phyloP scores from a whole-genome alignment of 2,113 vertebrate genomes.

The Macrotus californicus region DNA sequence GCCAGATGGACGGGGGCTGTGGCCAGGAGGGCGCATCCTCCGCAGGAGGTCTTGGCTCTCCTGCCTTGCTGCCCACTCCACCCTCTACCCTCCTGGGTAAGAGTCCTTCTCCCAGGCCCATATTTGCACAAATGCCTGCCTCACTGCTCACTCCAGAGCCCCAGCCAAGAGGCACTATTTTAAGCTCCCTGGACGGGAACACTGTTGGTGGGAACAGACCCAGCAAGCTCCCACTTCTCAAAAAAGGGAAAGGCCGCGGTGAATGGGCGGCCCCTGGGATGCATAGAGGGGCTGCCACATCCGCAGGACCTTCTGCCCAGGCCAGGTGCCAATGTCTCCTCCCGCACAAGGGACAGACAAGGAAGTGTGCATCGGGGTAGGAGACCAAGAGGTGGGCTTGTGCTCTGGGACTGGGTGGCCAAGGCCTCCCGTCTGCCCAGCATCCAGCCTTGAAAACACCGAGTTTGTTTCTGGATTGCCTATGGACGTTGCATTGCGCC shows the following conservation, averaged over 20 bases:
- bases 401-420: not conserved
- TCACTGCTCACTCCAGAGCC: slow-evolving; percentile 55
- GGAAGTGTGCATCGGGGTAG: not conserved
- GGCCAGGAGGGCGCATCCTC: not conserved
- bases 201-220: slow-evolving; percentile 81
- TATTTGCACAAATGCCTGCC: slow-evolving; percentile 84
- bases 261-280: not conserved
- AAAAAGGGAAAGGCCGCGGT: slow-evolving; percentile 79
- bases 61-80: not conserved
- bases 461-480: not conserved
- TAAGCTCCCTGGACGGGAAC: slow-evolving; percentile 82
- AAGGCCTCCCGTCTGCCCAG: not conserved
- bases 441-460: not conserved
- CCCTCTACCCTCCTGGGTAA: not conserved
- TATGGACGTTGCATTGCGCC: fast-evolving
- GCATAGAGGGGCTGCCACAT: not conserved
- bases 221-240: slow-evolving; percentile 74
- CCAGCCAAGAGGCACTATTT: slow-evolving; percentile 84
- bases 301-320: not conserved
- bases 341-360: not conserved
- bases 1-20: not conserved
- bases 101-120: slow-evolving; percentile 78
- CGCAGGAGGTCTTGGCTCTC: slow-evolving; percentile 45
- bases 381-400: not conserved
- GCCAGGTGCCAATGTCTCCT: not conserved